Conservation (phyloP, 2,888 invertebrate genomes). For the Lamproptera curius region DNA sequence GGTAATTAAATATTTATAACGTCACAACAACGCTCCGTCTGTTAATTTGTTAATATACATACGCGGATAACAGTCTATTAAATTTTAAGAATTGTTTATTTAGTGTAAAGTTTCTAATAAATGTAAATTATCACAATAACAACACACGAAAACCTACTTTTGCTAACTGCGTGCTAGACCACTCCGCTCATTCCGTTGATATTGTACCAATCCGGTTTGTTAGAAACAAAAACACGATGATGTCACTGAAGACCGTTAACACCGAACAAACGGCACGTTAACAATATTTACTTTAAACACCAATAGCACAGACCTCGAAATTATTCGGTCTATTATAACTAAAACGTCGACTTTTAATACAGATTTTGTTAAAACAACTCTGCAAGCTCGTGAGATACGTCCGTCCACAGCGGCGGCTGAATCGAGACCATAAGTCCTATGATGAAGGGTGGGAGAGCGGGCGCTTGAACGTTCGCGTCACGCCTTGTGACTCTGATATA, state of each 20-base stretch:
- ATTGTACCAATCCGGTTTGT: constrained; percentile 58
- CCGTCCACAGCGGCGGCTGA: constrained; percentile 34
- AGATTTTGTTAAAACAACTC: constrained; percentile 58
- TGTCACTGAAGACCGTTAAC: constrained; percentile 48
- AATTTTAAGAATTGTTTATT: not conserved
- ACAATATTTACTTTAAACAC: constrained; percentile 40
- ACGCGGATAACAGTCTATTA: not conserved
- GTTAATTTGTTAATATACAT: constrained; percentile 15
- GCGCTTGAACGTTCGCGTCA: constrained; percentile 61
- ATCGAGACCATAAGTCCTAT: constrained; percentile 60
- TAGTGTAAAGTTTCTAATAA: no score
- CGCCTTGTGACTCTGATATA: constrained; percentile 62
- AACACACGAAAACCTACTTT: constrained; percentile 38
- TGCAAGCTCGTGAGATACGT: constrained; percentile 53
- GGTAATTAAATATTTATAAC: constrained; percentile 75
- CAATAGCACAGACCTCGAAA: constrained; percentile 38
- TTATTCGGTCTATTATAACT: constrained; percentile 34
- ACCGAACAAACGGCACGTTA: constrained; percentile 31
- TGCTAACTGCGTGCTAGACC: constrained; percentile 49
- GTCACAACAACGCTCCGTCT: constrained; percentile 35
- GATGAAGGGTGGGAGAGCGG: constrained; percentile 38
- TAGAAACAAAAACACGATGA: constrained; percentile 49
- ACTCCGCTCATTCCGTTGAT: constrained; percentile 54
- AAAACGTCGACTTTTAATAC: constrained; percentile 47
- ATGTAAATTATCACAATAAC: no score